phyloP scores from a whole-genome alignment of 2,888 invertebrate species.

The Philonicus albiceps region DNA sequence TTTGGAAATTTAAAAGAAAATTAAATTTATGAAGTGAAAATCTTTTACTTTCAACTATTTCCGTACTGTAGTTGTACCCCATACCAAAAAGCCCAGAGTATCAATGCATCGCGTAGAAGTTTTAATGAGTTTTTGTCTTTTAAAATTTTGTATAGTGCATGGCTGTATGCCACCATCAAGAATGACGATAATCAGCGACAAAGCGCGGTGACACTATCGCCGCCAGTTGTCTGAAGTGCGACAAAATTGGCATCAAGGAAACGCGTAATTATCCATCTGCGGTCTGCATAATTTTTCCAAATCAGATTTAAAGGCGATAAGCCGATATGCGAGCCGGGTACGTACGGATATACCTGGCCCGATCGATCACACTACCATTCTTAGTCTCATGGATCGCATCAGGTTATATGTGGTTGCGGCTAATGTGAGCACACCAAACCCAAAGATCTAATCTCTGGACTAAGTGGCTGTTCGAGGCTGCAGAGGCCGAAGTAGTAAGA shows the following conservation, averaged over 20 bases:
- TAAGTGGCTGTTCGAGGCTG: conserved; percentile 3
- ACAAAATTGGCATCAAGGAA: conserved; percentile 26
- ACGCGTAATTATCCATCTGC: conserved; percentile 38
- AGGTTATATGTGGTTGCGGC: background rate
- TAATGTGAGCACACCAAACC: conserved; percentile 1
- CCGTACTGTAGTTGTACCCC: background rate
- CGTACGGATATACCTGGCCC: background rate
- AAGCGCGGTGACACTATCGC: conserved; percentile 22
- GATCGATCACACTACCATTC: background rate
- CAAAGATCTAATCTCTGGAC: background rate
- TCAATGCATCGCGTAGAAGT: background rate
- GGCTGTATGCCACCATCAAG: background rate
- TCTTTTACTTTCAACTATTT: background rate
- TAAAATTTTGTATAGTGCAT: background rate
- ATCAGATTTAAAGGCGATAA: conserved; percentile 6
- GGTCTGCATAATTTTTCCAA: conserved; percentile 32
- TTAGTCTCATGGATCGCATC: background rate
- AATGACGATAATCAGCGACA: conserved; percentile 23
- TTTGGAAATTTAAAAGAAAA: too few species aligned
- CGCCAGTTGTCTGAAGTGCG: conserved; percentile 8
- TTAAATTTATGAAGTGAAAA: background rate
- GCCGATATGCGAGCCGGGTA: background rate
- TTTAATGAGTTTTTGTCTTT: background rate
- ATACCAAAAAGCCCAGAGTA: background rate
- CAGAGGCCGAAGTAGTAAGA: too few species aligned